phyloP scores from a whole-genome alignment of 2,113 vertebrate genomes.

The human region GRCh38 chr3:180454001-180454500 shows the following conservation, averaged over 20 bases:
- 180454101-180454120: background rate
- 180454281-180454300: slow-evolving; percentile 3
- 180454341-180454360: background rate
- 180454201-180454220: background rate
- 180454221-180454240: slow-evolving; percentile 32
- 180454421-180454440: background rate
- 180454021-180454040: background rate
- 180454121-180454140: background rate
- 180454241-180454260: background rate
- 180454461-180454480: slow-evolving; percentile 20
- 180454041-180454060: slow-evolving; percentile 27
- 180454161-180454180: background rate
- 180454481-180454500: background rate
- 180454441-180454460: background rate
- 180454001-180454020: background rate
- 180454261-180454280: slow-evolving; percentile 18
- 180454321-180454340: background rate
- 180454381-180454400: background rate
- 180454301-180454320: background rate
- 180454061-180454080: slow-evolving; percentile 12
- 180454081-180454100: background rate
- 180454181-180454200: background rate
- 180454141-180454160: background rate
- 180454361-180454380: background rate
- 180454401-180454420: background rate